Evolutionary conservation across 1,140 invertebrate genomes (phyloP).

Genomic region (Heliconius congener): DNA sequence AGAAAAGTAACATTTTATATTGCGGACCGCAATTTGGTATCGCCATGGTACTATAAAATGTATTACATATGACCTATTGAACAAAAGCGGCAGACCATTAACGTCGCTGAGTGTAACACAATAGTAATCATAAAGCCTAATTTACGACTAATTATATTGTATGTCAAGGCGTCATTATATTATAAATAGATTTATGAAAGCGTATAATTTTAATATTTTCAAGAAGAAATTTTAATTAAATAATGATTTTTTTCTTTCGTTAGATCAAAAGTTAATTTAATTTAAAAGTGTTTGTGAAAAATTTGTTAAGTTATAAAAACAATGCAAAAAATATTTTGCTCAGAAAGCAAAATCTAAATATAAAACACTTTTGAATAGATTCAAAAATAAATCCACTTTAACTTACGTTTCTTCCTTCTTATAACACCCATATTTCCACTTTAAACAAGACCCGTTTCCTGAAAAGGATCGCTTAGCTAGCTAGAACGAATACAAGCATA

Average conservation of each 20-base stretch:
- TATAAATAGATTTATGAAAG: not conserved
- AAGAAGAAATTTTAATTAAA: too few species aligned
- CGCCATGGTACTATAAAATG: constrained; percentile 41
- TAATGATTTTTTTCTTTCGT: too few species aligned
- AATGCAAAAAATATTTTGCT: not conserved
- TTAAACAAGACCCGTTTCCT: constrained; percentile 45
- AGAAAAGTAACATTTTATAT: not conserved
- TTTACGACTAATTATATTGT: not conserved
- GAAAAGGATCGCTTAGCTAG: constrained; percentile 21
- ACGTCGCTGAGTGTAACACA: constrained; percentile 34
- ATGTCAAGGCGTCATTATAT: not conserved
- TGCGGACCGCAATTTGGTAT: not conserved
- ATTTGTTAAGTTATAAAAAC: too few species aligned
- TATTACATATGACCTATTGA: constrained; percentile 55
- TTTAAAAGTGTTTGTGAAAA: too few species aligned
- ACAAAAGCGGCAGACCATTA: constrained; percentile 47
- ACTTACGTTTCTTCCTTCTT: constrained; percentile 77
- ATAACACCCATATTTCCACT: constrained; percentile 69
- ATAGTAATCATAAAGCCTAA: not conserved
- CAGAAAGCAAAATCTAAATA: not conserved
- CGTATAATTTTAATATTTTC: not conserved
- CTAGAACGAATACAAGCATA: constrained; percentile 28
- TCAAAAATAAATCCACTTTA: not conserved
- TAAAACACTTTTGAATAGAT: not conserved
- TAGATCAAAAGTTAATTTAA: too few species aligned